Evolutionary conservation across 2,797 vertebrate species (phyloP).

Genomic region (Sphaeramia orbicularis): DNA sequence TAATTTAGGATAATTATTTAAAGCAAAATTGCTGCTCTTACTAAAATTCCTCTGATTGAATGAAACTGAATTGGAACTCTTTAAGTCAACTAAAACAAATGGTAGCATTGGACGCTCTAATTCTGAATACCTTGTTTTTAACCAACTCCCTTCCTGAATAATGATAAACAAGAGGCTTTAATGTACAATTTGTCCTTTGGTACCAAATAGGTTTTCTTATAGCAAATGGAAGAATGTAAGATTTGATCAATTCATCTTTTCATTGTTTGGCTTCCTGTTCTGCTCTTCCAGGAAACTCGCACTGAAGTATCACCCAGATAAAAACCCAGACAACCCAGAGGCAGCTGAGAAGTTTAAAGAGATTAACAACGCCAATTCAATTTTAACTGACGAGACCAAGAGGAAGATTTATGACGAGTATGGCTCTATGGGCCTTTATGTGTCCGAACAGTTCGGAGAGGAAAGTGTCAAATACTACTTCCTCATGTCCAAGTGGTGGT

Average conservation of each 20-base stretch:
- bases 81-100: too few relatives aligned
- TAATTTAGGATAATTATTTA: too few relatives aligned
- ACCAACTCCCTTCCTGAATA: too few relatives aligned
- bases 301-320: conserved; percentile 94
- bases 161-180: too few relatives aligned
- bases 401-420: conserved; percentile 92
- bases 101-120: too few relatives aligned
- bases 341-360: conserved; percentile 95
- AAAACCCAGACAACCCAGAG: conserved; percentile 92
- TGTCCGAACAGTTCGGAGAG: conserved; percentile 94
- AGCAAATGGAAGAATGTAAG: too few relatives aligned
- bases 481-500: conserved; percentile 96
- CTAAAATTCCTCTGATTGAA: too few relatives aligned
- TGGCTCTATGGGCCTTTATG: conserved; percentile 94
- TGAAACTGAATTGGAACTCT: too few relatives aligned
- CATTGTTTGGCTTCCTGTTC: background rate
- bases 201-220: too few relatives aligned
- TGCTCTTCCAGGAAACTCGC: conserved; percentile 88
- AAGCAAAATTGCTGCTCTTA: too few relatives aligned
- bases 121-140: too few relatives aligned
- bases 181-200: too few relatives aligned
- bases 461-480: conserved; percentile 95
- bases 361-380: conserved; percentile 94
- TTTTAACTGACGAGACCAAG: conserved; percentile 91
- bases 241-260: background rate